These are phyloP conservation scores for Mugil cephalus DNA, from an alignment of 2,113 vertebrate species.

Conservation along the genomic window DNA sequence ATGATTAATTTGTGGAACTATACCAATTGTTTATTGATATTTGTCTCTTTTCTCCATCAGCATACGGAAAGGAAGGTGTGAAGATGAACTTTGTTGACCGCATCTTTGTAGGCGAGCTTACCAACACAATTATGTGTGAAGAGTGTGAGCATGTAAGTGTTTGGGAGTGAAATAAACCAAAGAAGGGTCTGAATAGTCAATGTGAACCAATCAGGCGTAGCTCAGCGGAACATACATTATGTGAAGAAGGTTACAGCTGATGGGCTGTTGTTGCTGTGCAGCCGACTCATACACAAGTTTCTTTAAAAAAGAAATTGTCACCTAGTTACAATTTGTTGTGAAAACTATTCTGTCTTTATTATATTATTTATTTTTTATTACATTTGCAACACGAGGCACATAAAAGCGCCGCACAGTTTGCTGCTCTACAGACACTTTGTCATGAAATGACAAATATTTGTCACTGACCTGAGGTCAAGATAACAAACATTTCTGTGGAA, in stretches of 20 bases:
- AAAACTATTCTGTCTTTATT: neutral
- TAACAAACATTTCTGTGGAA: neutral
- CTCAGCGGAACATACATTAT: neutral
- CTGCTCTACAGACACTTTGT: slow-evolving; percentile 13
- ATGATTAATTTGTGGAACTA: too few relatives aligned
- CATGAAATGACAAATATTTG: neutral
- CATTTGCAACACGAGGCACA: neutral
- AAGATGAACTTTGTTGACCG: slow-evolving; percentile 98
- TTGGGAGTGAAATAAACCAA: slow-evolving; percentile 14
- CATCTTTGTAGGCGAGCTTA: slow-evolving; percentile 98
- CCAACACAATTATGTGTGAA: slow-evolving; percentile 99
- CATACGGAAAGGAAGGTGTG: slow-evolving; percentile 97
- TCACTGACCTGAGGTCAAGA: slow-evolving; percentile 8
- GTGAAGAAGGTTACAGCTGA: too few relatives aligned
- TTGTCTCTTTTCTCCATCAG: slow-evolving; percentile 81
- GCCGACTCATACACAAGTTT: neutral
- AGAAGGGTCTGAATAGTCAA: neutral
- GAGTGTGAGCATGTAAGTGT: slow-evolving; percentile 97
- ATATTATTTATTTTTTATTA: slow-evolving; percentile 6
- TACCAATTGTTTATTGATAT: too few relatives aligned
- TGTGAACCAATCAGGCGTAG: neutral
- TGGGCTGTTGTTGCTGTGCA: too few relatives aligned
- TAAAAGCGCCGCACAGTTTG: neutral
- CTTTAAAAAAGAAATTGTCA: slow-evolving; percentile 5
- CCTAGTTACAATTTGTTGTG: neutral